These are phyloP conservation scores for Magallana gigas DNA, from an alignment of 1,140 invertebrate genomes.

Conservation along the genomic window DNA sequence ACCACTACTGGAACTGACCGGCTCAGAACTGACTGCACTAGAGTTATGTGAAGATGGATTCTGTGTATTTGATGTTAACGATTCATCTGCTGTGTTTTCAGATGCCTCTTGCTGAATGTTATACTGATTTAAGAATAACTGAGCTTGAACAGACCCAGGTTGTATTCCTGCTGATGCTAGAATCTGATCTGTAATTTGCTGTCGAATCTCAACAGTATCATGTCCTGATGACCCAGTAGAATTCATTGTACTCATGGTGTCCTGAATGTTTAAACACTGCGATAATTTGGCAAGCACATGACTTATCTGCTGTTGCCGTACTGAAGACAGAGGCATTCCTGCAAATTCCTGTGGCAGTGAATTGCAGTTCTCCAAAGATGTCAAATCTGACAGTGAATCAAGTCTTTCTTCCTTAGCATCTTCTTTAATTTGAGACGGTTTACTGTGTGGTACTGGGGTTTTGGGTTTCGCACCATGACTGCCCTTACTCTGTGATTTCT, in stretches of 20 bases:
- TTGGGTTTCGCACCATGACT: background rate
- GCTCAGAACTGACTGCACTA: conserved; percentile 15
- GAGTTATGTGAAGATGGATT: conserved; percentile 44
- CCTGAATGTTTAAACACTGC: conserved; percentile 71
- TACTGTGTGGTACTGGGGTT: background rate
- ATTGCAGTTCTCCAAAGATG: conserved; percentile 67
- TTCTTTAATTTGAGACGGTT: conserved; percentile 3
- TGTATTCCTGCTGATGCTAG: conserved; percentile 10
- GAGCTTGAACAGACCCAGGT: conserved; percentile 11
- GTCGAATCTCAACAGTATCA: conserved; percentile 14
- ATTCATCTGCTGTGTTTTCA: conserved; percentile 28
- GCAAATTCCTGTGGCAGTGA: conserved; percentile 70
- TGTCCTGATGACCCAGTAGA: conserved; percentile 61
- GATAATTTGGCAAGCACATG: conserved; percentile 70
- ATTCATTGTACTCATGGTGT: conserved; percentile 65
- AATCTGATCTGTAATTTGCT: conserved; percentile 20
- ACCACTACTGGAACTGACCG: conserved; percentile 28
- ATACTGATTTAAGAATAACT: background rate
- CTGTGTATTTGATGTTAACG: background rate
- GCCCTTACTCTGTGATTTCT: background rate
- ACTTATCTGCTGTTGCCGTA: conserved; percentile 73
- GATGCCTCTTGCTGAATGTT: background rate
- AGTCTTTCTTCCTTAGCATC: conserved; percentile 37
- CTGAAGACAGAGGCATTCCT: conserved; percentile 70
- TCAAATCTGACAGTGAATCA: conserved; percentile 64